phyloP scores from a whole-genome alignment of 2,888 invertebrate species.

The Odontothrips loti region DNA sequence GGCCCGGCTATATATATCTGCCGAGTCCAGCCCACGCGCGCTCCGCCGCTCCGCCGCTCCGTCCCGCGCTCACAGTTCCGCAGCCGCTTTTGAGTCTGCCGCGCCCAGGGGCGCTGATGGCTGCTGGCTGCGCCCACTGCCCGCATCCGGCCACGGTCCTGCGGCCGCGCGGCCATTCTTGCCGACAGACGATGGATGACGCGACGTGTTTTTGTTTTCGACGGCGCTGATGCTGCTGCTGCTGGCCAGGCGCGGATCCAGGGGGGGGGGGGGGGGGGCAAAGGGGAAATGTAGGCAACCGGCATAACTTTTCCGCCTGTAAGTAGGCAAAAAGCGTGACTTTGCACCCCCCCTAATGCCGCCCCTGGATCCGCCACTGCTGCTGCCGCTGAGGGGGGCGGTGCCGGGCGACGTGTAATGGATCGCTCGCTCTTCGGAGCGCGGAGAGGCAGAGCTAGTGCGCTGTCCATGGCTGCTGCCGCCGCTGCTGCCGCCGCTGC shows the following conservation, averaged over 20 bases:
- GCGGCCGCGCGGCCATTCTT: not conserved
- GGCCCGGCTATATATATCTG: not conserved
- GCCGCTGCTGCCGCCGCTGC: too few relatives aligned
- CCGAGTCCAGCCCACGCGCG: not conserved
- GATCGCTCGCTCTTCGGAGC: not conserved
- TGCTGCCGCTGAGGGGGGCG: not conserved
- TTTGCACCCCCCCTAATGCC: too few relatives aligned
- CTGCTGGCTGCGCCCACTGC: not conserved
- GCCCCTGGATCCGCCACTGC: too few relatives aligned
- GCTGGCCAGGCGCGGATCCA: too few relatives aligned
- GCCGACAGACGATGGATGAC: constrained; percentile 21
- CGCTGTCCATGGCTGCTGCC: too few relatives aligned
- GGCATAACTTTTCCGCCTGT: too few relatives aligned
- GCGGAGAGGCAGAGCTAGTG: too few relatives aligned
- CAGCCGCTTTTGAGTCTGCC: constrained; percentile 2
- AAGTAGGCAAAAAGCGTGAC: too few relatives aligned
- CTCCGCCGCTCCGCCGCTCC: too few relatives aligned
- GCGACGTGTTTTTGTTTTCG: constrained; percentile 7
- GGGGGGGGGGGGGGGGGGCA: too few relatives aligned
- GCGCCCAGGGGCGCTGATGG: not conserved
- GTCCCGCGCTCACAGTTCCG: not conserved
- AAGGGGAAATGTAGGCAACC: too few relatives aligned
- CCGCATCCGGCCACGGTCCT: not conserved
- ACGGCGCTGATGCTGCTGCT: not conserved
- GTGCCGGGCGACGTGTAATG: not conserved